Evolutionary conservation across 1,140 invertebrate species (phyloP).

Genomic region (Kradibia gibbosae): DNA sequence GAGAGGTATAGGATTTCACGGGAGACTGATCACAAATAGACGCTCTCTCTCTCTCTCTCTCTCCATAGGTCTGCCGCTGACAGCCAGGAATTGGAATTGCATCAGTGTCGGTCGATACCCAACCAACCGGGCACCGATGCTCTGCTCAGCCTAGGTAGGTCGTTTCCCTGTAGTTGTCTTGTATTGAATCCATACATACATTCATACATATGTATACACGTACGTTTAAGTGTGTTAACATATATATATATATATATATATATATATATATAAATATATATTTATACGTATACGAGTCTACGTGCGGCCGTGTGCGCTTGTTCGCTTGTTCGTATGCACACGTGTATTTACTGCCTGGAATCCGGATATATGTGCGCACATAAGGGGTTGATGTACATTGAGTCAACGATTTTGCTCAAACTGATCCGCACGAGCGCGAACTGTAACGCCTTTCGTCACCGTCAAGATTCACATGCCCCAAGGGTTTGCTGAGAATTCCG

Average conservation of each 20-base stretch:
- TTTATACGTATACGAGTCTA: too few relatives aligned
- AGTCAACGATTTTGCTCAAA: constrained; percentile 21
- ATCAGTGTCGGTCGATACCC: constrained; percentile 73
- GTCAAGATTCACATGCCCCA: not conserved
- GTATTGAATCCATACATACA: too few relatives aligned
- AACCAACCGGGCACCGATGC: constrained; percentile 60
- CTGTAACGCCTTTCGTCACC: not conserved
- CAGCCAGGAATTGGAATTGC: constrained; percentile 74
- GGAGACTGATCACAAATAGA: constrained; percentile 72
- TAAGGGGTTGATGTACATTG: not conserved
- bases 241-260: too few relatives aligned
- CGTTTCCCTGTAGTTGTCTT: constrained; percentile 54
- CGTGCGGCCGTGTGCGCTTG: too few relatives aligned
- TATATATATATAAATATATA: too few relatives aligned
- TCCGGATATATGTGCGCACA: not conserved
- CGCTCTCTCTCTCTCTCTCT: constrained; percentile 73
- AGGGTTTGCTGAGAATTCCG: not conserved
- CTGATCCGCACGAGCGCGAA: not conserved
- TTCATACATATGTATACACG: not conserved
- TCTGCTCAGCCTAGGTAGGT: constrained; percentile 57
- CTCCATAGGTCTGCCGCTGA: constrained; percentile 73
- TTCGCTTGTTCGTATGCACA: too few relatives aligned
- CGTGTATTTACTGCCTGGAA: too few relatives aligned
- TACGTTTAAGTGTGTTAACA: not conserved
- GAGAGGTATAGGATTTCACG: constrained; percentile 71